Conservation (phyloP, 2,113 vertebrate genomes). For the Paratilapia polleni region DNA sequence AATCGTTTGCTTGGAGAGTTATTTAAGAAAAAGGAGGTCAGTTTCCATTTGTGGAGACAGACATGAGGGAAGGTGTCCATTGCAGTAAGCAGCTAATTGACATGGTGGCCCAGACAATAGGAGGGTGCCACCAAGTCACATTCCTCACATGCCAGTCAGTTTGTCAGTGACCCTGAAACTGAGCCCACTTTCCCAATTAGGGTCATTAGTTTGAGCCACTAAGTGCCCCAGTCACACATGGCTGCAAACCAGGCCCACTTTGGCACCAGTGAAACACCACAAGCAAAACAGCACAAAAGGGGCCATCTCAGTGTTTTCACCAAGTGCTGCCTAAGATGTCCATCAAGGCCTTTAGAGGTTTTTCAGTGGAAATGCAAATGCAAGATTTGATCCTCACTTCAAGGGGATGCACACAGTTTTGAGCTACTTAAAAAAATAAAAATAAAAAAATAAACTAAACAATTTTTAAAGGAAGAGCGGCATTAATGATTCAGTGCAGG, state of each 20-base stretch:
- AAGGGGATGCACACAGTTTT: background rate
- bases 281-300: conserved; percentile 53
- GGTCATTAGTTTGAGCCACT: conserved; percentile 73
- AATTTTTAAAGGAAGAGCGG: conserved; percentile 7
- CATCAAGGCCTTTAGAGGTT: conserved; percentile 30
- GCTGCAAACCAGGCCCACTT: conserved; percentile 67
- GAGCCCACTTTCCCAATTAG: conserved; percentile 81
- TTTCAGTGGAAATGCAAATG: conserved; percentile 9
- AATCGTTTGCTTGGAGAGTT: background rate
- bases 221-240: conserved; percentile 78
- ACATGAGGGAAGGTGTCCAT: conserved; percentile 33
- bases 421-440: background rate
- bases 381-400: conserved; percentile 11
- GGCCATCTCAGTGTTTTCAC: conserved; percentile 44
- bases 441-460: background rate
- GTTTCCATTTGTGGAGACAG: conserved; percentile 11
- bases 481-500: background rate
- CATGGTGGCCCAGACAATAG: conserved; percentile 66
- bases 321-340: conserved; percentile 43
- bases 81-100: conserved; percentile 59
- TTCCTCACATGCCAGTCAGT: conserved; percentile 76
- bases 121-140: conserved; percentile 63
- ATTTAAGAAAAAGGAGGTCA: background rate
- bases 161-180: conserved; percentile 75
- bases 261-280: conserved; percentile 60